Base-by-base conservation (phyloP, 2,113 vertebrate genomes). In the Tinamus guttatus region DNA sequence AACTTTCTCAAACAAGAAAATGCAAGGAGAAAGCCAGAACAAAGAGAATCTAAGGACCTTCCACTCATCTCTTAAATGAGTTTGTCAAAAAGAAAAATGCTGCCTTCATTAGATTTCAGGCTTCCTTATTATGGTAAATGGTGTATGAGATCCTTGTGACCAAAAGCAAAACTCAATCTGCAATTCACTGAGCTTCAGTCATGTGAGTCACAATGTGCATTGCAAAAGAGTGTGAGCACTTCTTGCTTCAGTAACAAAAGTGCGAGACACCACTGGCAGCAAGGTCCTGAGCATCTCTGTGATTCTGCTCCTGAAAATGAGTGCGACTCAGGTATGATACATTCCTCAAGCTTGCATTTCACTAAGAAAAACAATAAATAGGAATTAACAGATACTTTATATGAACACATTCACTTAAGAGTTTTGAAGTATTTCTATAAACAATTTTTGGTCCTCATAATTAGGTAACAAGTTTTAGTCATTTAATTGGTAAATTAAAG, bases 391-490 rank as follows among this genome's bases (percentile, higher is more conserved):
- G 76, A 36, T 82, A 36, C 13, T 60, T 78, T 24, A 12, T 27
- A 32, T 40, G n/a, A 32, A 24, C 22, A 59, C 54, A 30, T 59
- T 85, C 45, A 59, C 12, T 38, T 45, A 74, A 88, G 16, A 21
- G 49, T 69, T 85, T 17, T 18, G 28, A 94, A 84, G 49, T 13
- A 41, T 70, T 84, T 87, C 36, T 73, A 15, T 38, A 78, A 81
- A 16, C 11, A 6, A 36, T 62, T 87, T 49, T 73, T 24, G 36
- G 56, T 41, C 36, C 41, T 81, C 52, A 92, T 18, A 69, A 38
- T 4, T 15, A 16, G 7, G 3, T 40, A 28, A 41, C 13, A 47
- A 56, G 69, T 45, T 74, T 51, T 16, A 28, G 7, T 62, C 70
- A 19, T 70, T 74, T 47, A 62, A 85, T 13, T 7, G 13, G 52